These are phyloP conservation scores for Neogale vison DNA, from an alignment of 2,113 vertebrate species.

Conservation along the genomic window DNA sequence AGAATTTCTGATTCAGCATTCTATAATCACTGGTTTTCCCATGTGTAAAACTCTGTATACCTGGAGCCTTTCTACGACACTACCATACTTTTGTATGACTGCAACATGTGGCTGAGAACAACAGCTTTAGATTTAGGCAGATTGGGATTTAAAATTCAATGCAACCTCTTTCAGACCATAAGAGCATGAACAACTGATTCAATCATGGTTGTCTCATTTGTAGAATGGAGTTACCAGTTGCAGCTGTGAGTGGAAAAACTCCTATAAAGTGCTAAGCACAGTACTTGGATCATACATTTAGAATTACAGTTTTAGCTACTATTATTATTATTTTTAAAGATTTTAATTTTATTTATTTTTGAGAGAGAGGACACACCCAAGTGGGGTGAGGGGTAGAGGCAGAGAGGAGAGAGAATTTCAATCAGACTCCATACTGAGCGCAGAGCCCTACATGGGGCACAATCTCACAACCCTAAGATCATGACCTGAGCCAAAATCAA, in stretches of 20 bases:
- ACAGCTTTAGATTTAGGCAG: neutral
- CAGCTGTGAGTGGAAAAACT: neutral
- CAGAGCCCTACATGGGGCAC: neutral
- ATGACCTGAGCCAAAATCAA: neutral
- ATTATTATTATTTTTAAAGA: neutral
- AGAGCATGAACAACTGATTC: neutral
- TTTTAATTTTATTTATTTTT: neutral
- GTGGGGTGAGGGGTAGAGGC: neutral
- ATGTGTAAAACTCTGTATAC: neutral
- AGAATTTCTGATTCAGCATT: neutral
- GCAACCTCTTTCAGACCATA: neutral
- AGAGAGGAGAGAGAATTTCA: neutral
- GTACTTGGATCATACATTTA: neutral
- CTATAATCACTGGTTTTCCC: neutral
- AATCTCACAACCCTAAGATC: neutral
- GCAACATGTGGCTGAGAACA: neutral
- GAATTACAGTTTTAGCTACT: neutral
- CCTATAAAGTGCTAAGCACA: neutral
- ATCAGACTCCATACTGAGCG: neutral
- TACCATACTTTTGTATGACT: neutral
- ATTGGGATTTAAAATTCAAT: neutral
- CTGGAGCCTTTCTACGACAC: neutral
- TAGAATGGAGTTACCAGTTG: neutral
- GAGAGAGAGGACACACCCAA: neutral
- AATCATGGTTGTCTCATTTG: neutral